Evolutionary conservation across 2,113 vertebrate genomes (phyloP), one percentile per base, ranked within the genome.

Genomic region (Odontesthes bonariensis): DNA sequence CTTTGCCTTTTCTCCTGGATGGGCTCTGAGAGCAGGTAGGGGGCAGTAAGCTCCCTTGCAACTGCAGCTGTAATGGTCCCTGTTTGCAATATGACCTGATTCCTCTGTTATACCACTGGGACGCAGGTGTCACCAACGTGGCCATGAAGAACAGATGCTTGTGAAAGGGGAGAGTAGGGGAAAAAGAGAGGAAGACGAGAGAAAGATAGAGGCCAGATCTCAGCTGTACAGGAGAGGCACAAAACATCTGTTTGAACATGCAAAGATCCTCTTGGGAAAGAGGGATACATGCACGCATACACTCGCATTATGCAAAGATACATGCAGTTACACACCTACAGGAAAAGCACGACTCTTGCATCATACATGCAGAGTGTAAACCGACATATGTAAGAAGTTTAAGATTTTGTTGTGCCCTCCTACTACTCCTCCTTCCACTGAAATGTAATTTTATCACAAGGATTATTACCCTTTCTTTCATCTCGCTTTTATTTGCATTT

Each of bases 171-270:
- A 86, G 83, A 83, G 56, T 56, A 61, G 61, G 67, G 58, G 69
- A 71, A 68, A 40, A 46, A 65, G 70, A 83, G 42, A 20, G 20
- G 22, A 65, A 52, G 62, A 35, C 64, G 2, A 69, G 72, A 54
- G 62, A 19, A 81, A 65, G 72, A 65, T 49, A 52, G 68, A 17
- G 77, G 54, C 53, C 63, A 81, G 82, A 86, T 87, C 88, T 81
- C 77, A 71, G 69, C 73, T 56, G 49, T 71, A 35, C 27, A 6
- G 63, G 56, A 81, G 63, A 56, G 83, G 79, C 77, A 68, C 55
- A 59, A 81, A 88, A 91, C 92, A 92, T 92, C 92, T 93, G 91
- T 89, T 77, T 85, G 73, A 27, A 54, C 66, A 65, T 77, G 81
- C 85, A 73, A 84, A 83, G 67, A 85, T 56, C 77, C 86, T 83